These are phyloP conservation scores for Okapia johnstoni DNA, from an alignment of 2,113 vertebrate species.

Conservation along the genomic window DNA sequence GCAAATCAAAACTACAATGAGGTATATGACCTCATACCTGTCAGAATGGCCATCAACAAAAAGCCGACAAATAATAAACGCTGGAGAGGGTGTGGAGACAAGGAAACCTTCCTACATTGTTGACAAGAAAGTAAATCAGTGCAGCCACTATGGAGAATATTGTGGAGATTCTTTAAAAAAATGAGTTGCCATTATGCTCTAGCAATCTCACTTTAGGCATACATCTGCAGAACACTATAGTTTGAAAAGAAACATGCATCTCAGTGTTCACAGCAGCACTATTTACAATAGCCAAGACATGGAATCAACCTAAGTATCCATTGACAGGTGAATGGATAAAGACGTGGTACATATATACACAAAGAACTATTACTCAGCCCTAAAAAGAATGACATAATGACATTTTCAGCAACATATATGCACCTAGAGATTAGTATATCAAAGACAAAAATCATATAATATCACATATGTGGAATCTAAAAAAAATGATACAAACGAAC, in stretches of 20 bases:
- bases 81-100: background rate
- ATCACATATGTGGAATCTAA: background rate
- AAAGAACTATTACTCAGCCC: background rate
- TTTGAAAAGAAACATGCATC: background rate
- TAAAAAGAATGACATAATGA: background rate
- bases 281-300: background rate
- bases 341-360: background rate
- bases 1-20: background rate
- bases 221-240: background rate
- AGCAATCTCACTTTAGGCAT: background rate
- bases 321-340: background rate
- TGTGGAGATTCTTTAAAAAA: background rate
- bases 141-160: background rate
- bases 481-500: background rate
- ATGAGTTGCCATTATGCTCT: background rate
- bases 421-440: background rate
- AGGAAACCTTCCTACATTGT: background rate
- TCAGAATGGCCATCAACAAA: background rate
- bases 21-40: background rate
- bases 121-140: background rate
- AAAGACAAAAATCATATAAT: background rate
- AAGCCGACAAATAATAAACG: background rate
- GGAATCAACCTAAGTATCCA: background rate
- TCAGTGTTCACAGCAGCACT: background rate
- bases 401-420: background rate